These are phyloP conservation scores for Hoplias malabaricus DNA, from an alignment of 2,113 vertebrate species.

Conservation along the genomic window DNA sequence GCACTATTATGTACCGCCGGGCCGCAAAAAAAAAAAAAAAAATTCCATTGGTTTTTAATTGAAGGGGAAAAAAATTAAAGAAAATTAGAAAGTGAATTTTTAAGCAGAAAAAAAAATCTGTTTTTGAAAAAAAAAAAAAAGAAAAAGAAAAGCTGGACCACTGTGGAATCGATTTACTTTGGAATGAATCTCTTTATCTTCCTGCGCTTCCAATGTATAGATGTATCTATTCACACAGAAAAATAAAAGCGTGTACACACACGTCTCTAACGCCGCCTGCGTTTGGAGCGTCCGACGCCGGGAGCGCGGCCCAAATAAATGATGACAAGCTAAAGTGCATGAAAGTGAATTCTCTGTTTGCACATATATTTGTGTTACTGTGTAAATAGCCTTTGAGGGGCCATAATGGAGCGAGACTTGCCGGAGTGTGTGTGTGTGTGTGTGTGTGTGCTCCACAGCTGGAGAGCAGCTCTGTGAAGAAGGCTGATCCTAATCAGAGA, in stretches of 20 bases:
- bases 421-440: not conserved
- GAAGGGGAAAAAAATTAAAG: conserved; percentile 63
- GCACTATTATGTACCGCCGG: conserved; percentile 76
- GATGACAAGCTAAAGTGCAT: conserved; percentile 15
- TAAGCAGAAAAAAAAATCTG: conserved; percentile 53
- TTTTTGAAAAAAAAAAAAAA: conserved; percentile 48
- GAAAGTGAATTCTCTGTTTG: conserved; percentile 17
- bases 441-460: conserved; percentile 26
- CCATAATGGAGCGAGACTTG: conserved; percentile 4
- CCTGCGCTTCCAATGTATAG: not conserved
- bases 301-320: not conserved
- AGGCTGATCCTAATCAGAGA: conserved; percentile 43
- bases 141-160: too few species aligned
- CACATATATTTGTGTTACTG: conserved; percentile 20
- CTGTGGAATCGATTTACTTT: conserved; percentile 45
- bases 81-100: conserved; percentile 69
- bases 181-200: conserved; percentile 14
- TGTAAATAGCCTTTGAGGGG: conserved; percentile 28
- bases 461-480: conserved; percentile 33
- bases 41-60: conserved; percentile 72
- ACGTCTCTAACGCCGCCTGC: not conserved
- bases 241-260: not conserved
- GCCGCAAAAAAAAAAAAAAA: too few species aligned
- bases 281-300: not conserved
- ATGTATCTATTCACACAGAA: not conserved